Evolutionary conservation across 2,797 vertebrate genomes (phyloP).

Genomic region (Craterocephalus amniculus): DNA sequence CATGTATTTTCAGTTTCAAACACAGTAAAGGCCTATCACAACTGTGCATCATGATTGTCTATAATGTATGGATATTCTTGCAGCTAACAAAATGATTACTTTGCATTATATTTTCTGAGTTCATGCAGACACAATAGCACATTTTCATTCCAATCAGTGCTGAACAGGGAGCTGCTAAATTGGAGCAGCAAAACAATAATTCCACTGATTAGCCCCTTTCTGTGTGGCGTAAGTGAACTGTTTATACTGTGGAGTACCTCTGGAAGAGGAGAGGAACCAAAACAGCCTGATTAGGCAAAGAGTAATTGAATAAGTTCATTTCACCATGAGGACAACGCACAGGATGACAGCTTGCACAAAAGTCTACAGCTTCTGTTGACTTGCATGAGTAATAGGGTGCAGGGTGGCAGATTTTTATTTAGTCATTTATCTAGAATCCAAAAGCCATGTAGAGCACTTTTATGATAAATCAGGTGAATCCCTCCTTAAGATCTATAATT

Average conservation of each 20-base stretch:
- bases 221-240: conserved; percentile 99
- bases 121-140: conserved; percentile 87
- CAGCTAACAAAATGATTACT: conserved; percentile 79
- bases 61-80: conserved; percentile 78
- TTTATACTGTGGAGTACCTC: conserved; percentile 99
- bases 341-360: conserved; percentile 96
- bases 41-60: conserved; percentile 65
- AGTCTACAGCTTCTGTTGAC: conserved; percentile 92
- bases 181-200: conserved; percentile 99
- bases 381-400: conserved; percentile 86
- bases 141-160: conserved; percentile 99
- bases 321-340: conserved; percentile 95
- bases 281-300: conserved; percentile 99
- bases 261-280: conserved; percentile 99
- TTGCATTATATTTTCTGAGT: conserved; percentile 83
- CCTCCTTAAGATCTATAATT: conserved; percentile 30
- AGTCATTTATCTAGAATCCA: conserved; percentile 35
- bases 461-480: conserved; percentile 31
- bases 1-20: conserved; percentile 27
- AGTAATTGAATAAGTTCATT: conserved; percentile 99
- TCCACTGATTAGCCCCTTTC: conserved; percentile 99
- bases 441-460: conserved; percentile 33
- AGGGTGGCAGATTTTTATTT: conserved; percentile 32
- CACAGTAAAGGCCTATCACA: conserved; percentile 47
- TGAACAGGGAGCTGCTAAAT: conserved; percentile 99